Conservation (phyloP, 2,113 vertebrate genomes). For the Chunga burmeisteri region DNA sequence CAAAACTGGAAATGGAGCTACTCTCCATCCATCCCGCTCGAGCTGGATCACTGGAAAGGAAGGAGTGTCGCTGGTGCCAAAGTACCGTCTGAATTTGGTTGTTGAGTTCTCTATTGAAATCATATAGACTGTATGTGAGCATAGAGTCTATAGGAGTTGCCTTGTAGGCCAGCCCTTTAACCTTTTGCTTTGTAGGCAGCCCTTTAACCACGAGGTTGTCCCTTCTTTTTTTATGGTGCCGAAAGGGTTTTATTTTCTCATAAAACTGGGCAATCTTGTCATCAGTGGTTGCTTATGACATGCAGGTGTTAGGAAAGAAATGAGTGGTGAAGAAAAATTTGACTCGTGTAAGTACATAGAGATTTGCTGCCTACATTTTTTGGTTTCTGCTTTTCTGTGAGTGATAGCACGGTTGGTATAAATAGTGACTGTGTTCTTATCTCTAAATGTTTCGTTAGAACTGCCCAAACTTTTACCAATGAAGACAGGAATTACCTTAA, state of each 20-base stretch:
- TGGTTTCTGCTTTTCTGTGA: conserved; percentile 22
- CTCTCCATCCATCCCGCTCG: not conserved
- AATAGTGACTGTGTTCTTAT: not conserved
- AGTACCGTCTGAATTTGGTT: not conserved
- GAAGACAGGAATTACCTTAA: not conserved
- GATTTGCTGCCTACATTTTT: conserved; percentile 32
- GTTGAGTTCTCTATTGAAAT: not conserved
- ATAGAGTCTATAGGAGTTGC: not conserved
- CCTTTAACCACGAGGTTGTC: not conserved
- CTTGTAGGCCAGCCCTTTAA: not conserved
- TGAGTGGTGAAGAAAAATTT: conserved; percentile 31
- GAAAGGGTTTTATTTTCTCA: not conserved
- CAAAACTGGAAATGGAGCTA: not conserved
- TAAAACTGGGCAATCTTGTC: not conserved
- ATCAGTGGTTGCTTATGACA: not conserved
- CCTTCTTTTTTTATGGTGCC: not conserved
- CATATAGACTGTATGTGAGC: not conserved
- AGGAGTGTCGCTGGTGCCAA: not conserved
- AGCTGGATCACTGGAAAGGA: not conserved
- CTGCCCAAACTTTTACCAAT: not conserved
- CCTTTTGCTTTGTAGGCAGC: not conserved
- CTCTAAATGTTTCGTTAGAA: not conserved
- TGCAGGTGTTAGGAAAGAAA: conserved; percentile 40
- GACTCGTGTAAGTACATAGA: conserved; percentile 19
- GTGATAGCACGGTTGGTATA: not conserved